Evolutionary conservation across 2,797 vertebrate genomes (phyloP).

Genomic region (Oreochromis grahami): DNA sequence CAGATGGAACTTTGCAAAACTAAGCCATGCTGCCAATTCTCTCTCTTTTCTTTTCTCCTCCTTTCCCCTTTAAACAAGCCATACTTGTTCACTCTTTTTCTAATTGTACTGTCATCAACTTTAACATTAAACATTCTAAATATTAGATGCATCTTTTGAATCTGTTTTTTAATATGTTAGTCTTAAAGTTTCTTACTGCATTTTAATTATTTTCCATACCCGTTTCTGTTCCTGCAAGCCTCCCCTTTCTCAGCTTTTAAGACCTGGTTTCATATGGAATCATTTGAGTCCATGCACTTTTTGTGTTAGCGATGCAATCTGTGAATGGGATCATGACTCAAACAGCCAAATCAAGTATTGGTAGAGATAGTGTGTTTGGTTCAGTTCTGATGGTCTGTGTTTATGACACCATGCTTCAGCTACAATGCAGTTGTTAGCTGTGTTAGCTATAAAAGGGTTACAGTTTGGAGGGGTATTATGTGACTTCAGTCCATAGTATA

Average conservation of each 20-base stretch:
- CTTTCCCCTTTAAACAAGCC: too few relatives aligned
- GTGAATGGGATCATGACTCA: not conserved
- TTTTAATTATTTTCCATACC: accelerated
- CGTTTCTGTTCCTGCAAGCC: not conserved
- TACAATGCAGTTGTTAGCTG: not conserved
- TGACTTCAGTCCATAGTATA: not conserved
- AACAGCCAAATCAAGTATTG: not conserved
- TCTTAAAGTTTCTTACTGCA: not conserved
- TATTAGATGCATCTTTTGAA: not conserved
- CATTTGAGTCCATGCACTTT: not conserved
- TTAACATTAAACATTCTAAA: not conserved
- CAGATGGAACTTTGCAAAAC: too few relatives aligned
- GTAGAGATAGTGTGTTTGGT: not conserved
- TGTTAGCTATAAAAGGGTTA: not conserved
- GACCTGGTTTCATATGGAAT: not conserved
- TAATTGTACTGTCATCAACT: not conserved
- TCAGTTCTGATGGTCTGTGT: not conserved
- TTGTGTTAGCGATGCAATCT: not conserved
- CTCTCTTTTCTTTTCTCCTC: too few relatives aligned
- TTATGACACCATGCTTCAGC: not conserved
- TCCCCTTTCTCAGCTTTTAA: not conserved
- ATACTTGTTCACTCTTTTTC: not conserved
- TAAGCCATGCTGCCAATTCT: too few relatives aligned
- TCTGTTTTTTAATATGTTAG: not conserved
- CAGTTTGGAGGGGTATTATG: not conserved